These are phyloP conservation scores for Tragelaphus scriptus DNA, from an alignment of 2,113 vertebrate species.

Conservation along the genomic window DNA sequence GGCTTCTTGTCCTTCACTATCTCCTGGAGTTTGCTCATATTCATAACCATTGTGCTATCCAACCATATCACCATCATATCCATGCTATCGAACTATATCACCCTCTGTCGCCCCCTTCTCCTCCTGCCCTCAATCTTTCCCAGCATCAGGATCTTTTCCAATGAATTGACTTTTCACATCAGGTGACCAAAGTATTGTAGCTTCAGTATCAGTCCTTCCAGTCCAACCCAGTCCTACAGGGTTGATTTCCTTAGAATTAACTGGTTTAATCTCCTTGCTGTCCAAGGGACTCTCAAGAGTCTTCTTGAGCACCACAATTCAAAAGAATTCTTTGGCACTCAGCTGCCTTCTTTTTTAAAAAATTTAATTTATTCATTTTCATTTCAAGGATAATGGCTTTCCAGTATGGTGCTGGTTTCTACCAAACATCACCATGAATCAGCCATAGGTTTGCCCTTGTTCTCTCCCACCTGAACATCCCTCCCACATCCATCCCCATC, in stretches of 20 bases:
- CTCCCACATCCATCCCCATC: background rate
- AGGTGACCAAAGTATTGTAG: background rate
- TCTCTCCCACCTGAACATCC: background rate
- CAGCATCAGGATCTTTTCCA: background rate
- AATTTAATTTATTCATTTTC: background rate
- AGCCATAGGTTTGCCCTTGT: background rate
- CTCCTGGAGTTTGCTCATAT: background rate
- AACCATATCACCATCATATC: background rate
- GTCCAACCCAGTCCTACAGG: no score
- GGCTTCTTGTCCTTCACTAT: background rate
- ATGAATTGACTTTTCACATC: background rate
- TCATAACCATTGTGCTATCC: background rate
- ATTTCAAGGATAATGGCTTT: background rate
- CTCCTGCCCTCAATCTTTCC: background rate
- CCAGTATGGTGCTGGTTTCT: background rate
- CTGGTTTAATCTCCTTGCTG: background rate
- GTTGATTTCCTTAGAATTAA: background rate
- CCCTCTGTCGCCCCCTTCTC: rapidly evolving
- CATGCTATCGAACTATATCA: background rate
- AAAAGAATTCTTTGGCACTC: background rate
- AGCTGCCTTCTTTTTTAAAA: background rate
- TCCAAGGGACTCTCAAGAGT: background rate
- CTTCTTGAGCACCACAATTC: background rate
- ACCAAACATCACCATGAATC: background rate
- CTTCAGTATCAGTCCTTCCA: background rate